A percentile compares a stretch with the other conserved stretches of the same genome.
Conservation (phyloP, 2,888 invertebrate genomes). For the Megalurothrips usitatus region DNA sequence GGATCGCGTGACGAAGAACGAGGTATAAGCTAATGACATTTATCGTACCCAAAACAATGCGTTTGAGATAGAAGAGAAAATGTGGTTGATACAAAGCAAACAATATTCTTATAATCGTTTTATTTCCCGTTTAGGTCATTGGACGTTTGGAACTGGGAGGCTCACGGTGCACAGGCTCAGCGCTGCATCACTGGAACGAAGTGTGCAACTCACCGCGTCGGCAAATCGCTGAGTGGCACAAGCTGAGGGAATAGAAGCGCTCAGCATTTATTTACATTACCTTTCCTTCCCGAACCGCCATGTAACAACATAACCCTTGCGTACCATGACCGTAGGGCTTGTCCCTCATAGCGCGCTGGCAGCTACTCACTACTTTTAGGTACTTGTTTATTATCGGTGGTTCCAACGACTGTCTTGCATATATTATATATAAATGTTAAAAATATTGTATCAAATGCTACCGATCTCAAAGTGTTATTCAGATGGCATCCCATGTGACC, state of each 20-base stretch:
- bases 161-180: constrained; percentile 70
- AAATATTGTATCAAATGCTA: constrained; percentile 7
- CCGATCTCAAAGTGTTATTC: background rate
- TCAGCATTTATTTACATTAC: background rate
- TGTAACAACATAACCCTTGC: background rate
- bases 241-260: constrained; percentile 74
- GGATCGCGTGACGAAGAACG: constrained; percentile 98
- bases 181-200: constrained; percentile 94
- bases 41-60: background rate
- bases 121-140: constrained; percentile 87
- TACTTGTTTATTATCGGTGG: background rate
- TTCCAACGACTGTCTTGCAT: constrained; percentile 20
- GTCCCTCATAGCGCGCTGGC: constrained; percentile 4
- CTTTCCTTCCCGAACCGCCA: background rate
- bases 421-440: background rate
- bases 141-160: constrained; percentile 91
- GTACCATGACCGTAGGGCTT: background rate
- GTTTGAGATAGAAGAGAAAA: background rate
- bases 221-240: constrained; percentile 99
- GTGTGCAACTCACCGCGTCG: constrained; percentile 94
- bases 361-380: background rate
- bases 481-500: background rate
- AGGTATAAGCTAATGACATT: constrained; percentile 55
- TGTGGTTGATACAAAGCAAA: too few species aligned
- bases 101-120: too few species aligned